Conservation (phyloP, 2,113 vertebrate species). For the Danionella cerebrum region DNA sequence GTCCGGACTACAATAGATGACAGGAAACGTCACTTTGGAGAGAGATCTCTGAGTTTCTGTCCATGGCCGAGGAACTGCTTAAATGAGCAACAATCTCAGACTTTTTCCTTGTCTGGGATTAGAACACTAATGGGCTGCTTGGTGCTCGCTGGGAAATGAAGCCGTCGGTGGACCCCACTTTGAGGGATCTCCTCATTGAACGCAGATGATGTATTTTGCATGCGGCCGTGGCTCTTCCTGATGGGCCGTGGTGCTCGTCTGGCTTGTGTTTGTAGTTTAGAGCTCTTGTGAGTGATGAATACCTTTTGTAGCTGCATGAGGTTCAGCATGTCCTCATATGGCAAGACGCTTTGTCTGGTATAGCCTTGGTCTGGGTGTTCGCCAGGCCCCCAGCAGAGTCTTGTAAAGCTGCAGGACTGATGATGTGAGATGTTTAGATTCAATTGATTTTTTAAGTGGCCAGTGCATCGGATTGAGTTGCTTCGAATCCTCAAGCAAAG, state of each 20-base stretch:
- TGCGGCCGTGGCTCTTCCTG: background rate
- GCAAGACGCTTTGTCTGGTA: conserved; percentile 18
- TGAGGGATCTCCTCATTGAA: conserved; percentile 17
- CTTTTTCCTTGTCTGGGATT: background rate
- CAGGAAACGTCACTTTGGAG: too few species aligned
- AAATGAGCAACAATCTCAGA: background rate
- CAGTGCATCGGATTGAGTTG: too few species aligned
- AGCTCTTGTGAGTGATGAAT: conserved; percentile 31
- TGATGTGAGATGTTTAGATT: background rate
- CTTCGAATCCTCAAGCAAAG: too few species aligned
- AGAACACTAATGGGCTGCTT: background rate
- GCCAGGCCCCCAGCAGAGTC: conserved; percentile 32
- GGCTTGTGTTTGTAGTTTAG: conserved; percentile 30
- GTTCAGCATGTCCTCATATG: conserved; percentile 43
- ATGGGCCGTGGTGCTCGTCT: background rate
- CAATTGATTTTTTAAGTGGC: background rate
- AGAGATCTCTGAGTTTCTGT: too few species aligned
- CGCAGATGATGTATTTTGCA: conserved; percentile 29
- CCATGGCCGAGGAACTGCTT: background rate
- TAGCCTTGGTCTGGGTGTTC: conserved; percentile 3
- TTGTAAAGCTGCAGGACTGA: conserved; percentile 16
- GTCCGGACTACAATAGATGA: too few species aligned
- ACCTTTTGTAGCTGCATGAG: conserved; percentile 13
- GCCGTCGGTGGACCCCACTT: background rate
- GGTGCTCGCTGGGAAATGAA: background rate